These are phyloP conservation scores for Nanorana parkeri DNA, from an alignment of 2,113 vertebrate genomes.

Conservation along the genomic window DNA sequence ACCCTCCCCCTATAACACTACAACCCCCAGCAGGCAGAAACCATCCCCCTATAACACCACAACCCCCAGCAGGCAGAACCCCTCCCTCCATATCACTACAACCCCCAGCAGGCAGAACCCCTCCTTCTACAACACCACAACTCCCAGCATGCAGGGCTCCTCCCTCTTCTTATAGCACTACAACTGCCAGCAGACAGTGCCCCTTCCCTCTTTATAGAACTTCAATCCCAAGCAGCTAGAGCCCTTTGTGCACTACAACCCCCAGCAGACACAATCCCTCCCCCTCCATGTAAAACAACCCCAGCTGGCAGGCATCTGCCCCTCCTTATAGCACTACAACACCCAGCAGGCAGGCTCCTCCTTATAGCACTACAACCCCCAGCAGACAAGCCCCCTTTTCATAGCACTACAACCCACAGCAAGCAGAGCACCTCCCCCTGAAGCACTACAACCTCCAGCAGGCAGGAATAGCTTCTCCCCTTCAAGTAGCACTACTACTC, in stretches of 20 bases:
- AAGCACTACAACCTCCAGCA: background rate
- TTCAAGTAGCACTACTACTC: constrained; percentile 58
- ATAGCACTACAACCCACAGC: background rate
- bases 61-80: background rate
- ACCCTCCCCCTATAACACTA: background rate
- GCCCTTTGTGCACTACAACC: background rate
- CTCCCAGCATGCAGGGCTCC: constrained; percentile 58
- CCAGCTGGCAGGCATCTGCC: background rate
- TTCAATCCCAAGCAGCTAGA: no score
- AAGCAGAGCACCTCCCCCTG: background rate
- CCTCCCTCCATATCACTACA: background rate
- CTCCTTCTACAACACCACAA: constrained; percentile 53
- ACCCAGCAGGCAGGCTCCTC: background rate
- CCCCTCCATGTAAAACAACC: no score
- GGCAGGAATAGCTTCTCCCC: background rate
- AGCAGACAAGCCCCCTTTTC: no score
- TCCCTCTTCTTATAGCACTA: constrained; percentile 11
- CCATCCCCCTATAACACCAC: background rate
- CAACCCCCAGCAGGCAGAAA: no score
- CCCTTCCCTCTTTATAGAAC: no score
- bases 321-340: no score
- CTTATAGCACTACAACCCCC: background rate
- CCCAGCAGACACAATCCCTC: background rate
- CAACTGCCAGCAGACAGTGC: no score
- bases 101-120: background rate